Percentiles rank a stretch among this genome's conserved stretches.
Evolutionary conservation across 2,113 vertebrate species (phyloP).

Genomic region (Lepus timidus): DNA sequence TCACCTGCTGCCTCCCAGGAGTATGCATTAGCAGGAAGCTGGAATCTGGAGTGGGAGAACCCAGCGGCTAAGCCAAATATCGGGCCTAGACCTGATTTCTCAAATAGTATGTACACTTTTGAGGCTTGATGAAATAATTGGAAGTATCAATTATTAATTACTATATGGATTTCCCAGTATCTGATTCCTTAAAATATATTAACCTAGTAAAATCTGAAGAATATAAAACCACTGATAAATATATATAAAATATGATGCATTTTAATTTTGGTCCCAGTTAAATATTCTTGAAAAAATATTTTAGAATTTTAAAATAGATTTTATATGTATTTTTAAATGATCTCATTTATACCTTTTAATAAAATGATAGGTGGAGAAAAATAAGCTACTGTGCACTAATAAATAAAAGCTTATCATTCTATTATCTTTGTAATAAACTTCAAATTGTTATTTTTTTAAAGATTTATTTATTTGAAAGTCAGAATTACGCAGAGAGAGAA

Average conservation of each 20-base stretch:
- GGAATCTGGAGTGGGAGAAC: no score
- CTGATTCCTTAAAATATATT: slow-evolving; percentile 55
- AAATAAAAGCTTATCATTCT: not conserved
- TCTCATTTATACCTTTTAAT: not conserved
- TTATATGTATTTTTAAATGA: slow-evolving; percentile 6
- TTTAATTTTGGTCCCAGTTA: slow-evolving; percentile 54
- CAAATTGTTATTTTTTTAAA: not conserved
- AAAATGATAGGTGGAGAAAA: not conserved
- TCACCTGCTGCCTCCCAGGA: no score
- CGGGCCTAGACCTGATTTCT: slow-evolving; percentile 60
- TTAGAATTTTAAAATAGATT: slow-evolving; percentile 16
- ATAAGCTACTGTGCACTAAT: not conserved
- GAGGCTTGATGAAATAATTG: slow-evolving; percentile 86
- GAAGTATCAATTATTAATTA: slow-evolving; percentile 85
- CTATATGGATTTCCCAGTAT: slow-evolving; percentile 75
- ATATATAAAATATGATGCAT: slow-evolving; percentile 11
- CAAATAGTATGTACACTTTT: slow-evolving; percentile 77
- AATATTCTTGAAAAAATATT: slow-evolving; percentile 45
- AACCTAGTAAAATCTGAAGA: slow-evolving; percentile 62
- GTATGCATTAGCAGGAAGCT: no score
- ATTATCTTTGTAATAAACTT: not conserved
- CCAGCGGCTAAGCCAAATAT: no score
- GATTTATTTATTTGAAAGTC: no score
- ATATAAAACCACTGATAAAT: slow-evolving; percentile 49
- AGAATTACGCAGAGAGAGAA: no score